Evolutionary conservation across 2,113 vertebrate species (phyloP).

Genomic region (Rhegmatorhina hoffmannsi): DNA sequence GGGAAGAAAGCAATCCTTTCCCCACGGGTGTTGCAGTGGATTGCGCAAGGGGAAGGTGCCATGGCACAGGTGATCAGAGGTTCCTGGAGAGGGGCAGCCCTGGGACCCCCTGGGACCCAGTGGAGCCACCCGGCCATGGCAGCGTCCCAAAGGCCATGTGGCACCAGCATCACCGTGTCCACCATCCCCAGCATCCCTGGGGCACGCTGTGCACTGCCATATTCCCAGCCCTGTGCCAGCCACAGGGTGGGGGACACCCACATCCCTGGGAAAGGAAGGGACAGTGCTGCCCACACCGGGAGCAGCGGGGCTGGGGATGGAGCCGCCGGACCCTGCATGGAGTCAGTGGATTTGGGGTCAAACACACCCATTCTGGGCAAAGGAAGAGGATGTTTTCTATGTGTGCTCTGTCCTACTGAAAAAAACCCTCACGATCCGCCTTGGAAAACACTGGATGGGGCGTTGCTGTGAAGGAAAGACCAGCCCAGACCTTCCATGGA

Average conservation of each 20-base stretch:
- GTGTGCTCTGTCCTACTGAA: fast-evolving
- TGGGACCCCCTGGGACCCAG: neutral
- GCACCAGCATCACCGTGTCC: neutral
- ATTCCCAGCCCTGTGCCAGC: neutral
- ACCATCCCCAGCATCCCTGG: neutral
- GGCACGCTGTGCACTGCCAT: fast-evolving
- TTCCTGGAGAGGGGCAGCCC: neutral
- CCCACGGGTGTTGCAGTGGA: neutral
- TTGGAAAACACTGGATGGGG: neutral
- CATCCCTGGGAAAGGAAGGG: neutral
- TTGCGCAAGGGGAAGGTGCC: neutral
- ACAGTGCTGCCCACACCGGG: fast-evolving
- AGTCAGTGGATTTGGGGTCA: neutral
- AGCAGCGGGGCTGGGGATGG: neutral
- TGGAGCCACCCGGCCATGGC: fast-evolving
- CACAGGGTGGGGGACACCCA: fast-evolving
- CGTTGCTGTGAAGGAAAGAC: neutral
- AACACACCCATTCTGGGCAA: fast-evolving
- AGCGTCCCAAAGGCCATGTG: neutral
- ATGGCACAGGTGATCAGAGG: fast-evolving
- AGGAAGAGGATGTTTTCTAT: neutral
- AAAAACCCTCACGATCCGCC: fast-evolving
- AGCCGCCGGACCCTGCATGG: neutral
- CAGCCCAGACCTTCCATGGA: neutral
- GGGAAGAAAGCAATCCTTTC: neutral